phyloP scores from a whole-genome alignment of 64 coral and sea anemone genomes.

The Stichodactyla mertensii region DNA sequence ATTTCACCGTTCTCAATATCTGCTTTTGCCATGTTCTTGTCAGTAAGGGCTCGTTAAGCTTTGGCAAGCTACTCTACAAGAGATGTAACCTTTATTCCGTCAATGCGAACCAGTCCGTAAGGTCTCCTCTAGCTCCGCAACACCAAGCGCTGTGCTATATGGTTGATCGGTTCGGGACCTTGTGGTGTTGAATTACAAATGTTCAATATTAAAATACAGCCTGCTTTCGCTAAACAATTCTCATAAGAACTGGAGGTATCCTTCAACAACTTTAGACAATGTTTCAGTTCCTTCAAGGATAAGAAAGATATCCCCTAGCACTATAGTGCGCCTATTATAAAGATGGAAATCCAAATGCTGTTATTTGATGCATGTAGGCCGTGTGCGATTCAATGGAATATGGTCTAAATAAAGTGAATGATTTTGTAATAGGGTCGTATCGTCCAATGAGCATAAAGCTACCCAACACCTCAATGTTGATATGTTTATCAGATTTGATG shows the following conservation, averaged over 20 bases:
- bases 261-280: not conserved
- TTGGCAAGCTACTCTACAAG: not conserved
- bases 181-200: not conserved
- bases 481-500: not conserved
- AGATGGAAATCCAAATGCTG: not conserved
- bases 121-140: not conserved
- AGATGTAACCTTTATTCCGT: not conserved
- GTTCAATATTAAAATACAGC: not conserved
- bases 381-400: not conserved
- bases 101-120: not conserved
- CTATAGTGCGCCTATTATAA: not conserved
- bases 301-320: not conserved
- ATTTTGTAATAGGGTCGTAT: not conserved
- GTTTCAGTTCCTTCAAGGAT: not conserved
- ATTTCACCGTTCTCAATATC: slow-evolving; percentile 10
- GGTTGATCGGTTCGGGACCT: not conserved
- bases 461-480: not conserved
- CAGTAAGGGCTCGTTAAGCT: not conserved
- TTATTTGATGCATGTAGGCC: not conserved
- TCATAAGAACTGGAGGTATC: not conserved
- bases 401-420: not conserved
- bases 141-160: not conserved
- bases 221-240: not conserved
- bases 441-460: not conserved
- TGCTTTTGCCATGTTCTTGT: slow-evolving; percentile 3